Evolutionary conservation across 2,113 vertebrate species (phyloP).

Genomic region (Haemorhous mexicanus): DNA sequence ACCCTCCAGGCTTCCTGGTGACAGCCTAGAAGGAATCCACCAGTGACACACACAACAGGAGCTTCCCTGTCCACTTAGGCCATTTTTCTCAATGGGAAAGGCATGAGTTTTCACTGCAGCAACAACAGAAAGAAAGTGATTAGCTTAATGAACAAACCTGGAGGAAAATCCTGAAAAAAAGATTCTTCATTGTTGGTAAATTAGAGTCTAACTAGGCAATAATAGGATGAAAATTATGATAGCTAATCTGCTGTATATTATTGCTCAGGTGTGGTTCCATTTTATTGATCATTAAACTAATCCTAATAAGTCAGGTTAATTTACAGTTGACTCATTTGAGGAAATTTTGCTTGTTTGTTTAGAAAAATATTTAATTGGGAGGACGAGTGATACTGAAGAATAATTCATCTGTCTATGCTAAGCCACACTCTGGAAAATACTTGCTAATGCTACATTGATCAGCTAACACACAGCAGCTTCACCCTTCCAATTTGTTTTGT

Average conservation of each 20-base stretch:
- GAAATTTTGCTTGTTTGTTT: constrained; percentile 48
- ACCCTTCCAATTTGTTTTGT: constrained; percentile 45
- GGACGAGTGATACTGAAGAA: constrained; percentile 4
- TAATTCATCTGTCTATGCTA: constrained; percentile 20
- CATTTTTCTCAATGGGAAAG: neutral
- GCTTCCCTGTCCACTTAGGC: neutral
- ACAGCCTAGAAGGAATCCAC: neutral
- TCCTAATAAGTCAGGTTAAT: neutral
- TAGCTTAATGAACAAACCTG: neutral
- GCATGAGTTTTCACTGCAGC: neutral
- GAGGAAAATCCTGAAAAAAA: neutral
- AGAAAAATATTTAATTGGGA: constrained; percentile 19
- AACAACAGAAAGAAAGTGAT: neutral
- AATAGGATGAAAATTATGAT: neutral
- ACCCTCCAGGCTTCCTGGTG: neutral
- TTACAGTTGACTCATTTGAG: neutral
- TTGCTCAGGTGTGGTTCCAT: neutral
- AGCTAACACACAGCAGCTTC: neutral
- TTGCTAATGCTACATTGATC: constrained; percentile 40
- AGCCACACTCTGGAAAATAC: constrained; percentile 36
- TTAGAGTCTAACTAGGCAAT: neutral
- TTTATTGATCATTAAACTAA: constrained; percentile 21
- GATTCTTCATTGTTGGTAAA: neutral
- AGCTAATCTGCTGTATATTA: neutral
- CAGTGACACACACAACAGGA: neutral